Conservation (phyloP, 2,797 vertebrate species). For the Helicolenus hilgendorfi region DNA sequence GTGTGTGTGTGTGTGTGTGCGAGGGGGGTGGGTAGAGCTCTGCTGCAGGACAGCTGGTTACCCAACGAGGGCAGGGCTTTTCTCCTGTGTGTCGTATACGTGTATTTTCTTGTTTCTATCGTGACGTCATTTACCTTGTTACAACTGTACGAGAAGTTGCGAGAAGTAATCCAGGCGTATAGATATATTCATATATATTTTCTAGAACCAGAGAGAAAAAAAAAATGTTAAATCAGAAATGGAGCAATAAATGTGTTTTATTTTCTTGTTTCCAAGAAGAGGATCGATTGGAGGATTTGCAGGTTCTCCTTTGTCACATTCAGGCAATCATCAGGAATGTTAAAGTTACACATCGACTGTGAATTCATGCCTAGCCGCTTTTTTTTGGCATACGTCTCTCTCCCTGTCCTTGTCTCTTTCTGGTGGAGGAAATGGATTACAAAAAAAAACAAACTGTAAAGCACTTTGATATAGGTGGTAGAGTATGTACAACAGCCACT, state of each 20-base stretch:
- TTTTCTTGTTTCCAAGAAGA: slow-evolving; percentile 80
- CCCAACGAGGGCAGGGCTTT: slow-evolving; percentile 85
- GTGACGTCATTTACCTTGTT: slow-evolving; percentile 86
- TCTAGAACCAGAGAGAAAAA: slow-evolving; percentile 88
- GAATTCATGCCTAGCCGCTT: slow-evolving; percentile 63
- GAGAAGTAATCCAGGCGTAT: slow-evolving; percentile 83
- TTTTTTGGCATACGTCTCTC: slow-evolving; percentile 39
- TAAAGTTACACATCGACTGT: slow-evolving; percentile 80
- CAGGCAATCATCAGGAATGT: slow-evolving; percentile 86
- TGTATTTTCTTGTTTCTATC: slow-evolving; percentile 83
- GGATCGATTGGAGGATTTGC: slow-evolving; percentile 60
- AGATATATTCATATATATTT: slow-evolving; percentile 90
- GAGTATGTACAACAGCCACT: slow-evolving; percentile 78
- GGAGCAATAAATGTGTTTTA: slow-evolving; percentile 92
- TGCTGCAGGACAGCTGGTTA: slow-evolving; percentile 92
- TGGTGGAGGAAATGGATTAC: slow-evolving; percentile 35
- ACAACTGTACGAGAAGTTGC: slow-evolving; percentile 76
- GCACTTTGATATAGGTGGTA: slow-evolving; percentile 81
- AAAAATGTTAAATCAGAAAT: slow-evolving; percentile 85
- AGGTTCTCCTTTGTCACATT: slow-evolving; percentile 78
- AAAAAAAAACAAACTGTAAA: slow-evolving; percentile 65
- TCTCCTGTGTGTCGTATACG: slow-evolving; percentile 80
- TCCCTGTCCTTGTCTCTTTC: slow-evolving; percentile 61
- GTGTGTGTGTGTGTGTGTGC: slow-evolving; percentile 17
- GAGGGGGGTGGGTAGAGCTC: slow-evolving; percentile 85